Evolutionary conservation across 2,888 invertebrate species (phyloP).

Genomic region (Alentia gelatinosa): DNA sequence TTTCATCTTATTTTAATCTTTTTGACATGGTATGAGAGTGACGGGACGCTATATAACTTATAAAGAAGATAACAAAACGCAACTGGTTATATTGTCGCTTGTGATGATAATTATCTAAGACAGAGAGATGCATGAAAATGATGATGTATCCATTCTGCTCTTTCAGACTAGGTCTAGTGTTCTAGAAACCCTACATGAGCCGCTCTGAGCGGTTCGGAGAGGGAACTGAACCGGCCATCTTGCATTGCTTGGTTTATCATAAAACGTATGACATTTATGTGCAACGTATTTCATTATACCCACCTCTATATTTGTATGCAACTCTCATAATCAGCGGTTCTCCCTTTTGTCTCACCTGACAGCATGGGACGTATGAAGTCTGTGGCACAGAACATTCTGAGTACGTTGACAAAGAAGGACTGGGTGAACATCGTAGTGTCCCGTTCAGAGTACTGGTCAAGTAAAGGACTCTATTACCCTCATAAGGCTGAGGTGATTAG

Average conservation of each 20-base stretch:
- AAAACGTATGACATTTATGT: background rate
- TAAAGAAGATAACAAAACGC: too few relatives aligned
- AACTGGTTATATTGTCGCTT: too few relatives aligned
- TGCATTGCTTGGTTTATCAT: background rate
- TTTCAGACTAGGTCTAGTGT: too few relatives aligned
- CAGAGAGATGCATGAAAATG: too few relatives aligned
- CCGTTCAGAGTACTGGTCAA: constrained; percentile 56
- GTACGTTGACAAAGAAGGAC: constrained; percentile 56
- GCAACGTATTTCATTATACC: background rate
- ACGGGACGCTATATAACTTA: too few relatives aligned
- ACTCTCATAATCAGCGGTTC: background rate
- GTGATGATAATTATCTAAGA: too few relatives aligned
- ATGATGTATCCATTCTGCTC: too few relatives aligned
- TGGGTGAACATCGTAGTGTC: constrained; percentile 60
- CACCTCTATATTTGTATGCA: background rate
- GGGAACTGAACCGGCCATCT: too few relatives aligned
- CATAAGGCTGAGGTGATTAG: constrained; percentile 43
- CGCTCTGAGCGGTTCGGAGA: too few relatives aligned
- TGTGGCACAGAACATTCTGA: constrained; percentile 56
- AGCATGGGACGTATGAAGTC: constrained; percentile 59
- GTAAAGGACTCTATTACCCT: constrained; percentile 45
- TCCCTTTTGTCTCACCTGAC: background rate
- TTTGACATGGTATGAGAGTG: too few relatives aligned
- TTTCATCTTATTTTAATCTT: too few relatives aligned
- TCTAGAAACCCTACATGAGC: too few relatives aligned